Conservation (phyloP, 2,797 vertebrate genomes). For the Rhynchonycteris naso region DNA sequence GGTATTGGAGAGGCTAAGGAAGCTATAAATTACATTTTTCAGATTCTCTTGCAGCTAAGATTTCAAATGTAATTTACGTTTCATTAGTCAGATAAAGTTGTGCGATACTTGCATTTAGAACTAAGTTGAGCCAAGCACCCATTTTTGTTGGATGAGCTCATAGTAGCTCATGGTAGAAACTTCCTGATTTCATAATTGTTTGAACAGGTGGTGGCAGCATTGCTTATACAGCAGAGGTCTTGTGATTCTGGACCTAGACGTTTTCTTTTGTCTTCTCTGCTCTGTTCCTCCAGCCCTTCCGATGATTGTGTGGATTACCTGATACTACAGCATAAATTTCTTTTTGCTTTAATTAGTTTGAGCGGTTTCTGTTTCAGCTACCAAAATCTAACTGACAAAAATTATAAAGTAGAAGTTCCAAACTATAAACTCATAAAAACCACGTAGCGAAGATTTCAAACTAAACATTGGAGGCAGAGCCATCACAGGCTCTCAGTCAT, state of each 20-base stretch:
- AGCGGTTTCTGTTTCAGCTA: constrained; percentile 12
- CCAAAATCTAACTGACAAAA: neutral
- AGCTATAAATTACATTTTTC: neutral
- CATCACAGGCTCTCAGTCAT: neutral
- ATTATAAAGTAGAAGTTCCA: neutral
- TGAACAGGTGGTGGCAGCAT: neutral
- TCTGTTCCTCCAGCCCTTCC: neutral
- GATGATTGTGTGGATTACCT: neutral
- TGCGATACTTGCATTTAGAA: neutral
- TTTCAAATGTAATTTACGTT: neutral
- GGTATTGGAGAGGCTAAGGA: neutral
- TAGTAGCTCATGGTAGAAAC: neutral
- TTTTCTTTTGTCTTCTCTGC: neutral
- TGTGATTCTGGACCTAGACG: neutral
- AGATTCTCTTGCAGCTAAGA: neutral
- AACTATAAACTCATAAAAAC: neutral
- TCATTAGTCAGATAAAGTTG: neutral
- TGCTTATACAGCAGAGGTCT: neutral
- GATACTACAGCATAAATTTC: neutral
- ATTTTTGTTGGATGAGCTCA: neutral
- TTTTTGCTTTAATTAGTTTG: constrained; percentile 23
- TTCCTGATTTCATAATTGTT: neutral
- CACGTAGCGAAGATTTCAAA: neutral
- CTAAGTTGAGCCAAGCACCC: neutral
- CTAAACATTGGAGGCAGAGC: neutral